These are phyloP conservation scores for Chiloscyllium plagiosum DNA, from an alignment of 2,113 vertebrate species.

Conservation along the genomic window DNA sequence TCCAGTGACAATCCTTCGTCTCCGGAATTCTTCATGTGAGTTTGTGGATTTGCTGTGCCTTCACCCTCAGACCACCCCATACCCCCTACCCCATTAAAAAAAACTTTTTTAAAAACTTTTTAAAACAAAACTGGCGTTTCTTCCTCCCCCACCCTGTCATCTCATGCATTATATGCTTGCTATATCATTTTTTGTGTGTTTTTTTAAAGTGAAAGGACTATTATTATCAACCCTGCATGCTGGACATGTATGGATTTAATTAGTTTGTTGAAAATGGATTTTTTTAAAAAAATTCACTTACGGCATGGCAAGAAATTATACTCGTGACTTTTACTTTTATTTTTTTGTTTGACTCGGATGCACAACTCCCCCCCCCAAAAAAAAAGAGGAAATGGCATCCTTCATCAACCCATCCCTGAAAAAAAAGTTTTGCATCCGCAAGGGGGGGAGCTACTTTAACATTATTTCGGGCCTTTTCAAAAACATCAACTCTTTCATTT, in stretches of 20 bases:
- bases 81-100: not conserved
- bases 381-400: not conserved
- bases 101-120: conserved; percentile 54
- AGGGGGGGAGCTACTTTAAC: conserved; percentile 58
- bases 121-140: conserved; percentile 73
- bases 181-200: conserved; percentile 65
- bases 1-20: conserved; percentile 95
- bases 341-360: conserved; percentile 91
- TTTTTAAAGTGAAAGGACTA: conserved; percentile 76
- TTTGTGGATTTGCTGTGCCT: conserved; percentile 67
- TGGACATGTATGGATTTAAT: conserved; percentile 96
- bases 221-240: conserved; percentile 95
- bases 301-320: conserved; percentile 73
- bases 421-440: conserved; percentile 66
- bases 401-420: conserved; percentile 42
- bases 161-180: conserved; percentile 87
- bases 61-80: too few relatives aligned
- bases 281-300: conserved; percentile 61
- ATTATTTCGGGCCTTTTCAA: conserved; percentile 66
- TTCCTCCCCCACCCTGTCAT: conserved; percentile 71
- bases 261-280: conserved; percentile 81
- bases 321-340: conserved; percentile 82
- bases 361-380: conserved; percentile 65
- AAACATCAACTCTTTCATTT: conserved; percentile 64
- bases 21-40: conserved; percentile 99